These are phyloP conservation scores for Acrocephalus arundinaceus DNA, from an alignment of 2,113 vertebrate genomes.

Conservation along the genomic window DNA sequence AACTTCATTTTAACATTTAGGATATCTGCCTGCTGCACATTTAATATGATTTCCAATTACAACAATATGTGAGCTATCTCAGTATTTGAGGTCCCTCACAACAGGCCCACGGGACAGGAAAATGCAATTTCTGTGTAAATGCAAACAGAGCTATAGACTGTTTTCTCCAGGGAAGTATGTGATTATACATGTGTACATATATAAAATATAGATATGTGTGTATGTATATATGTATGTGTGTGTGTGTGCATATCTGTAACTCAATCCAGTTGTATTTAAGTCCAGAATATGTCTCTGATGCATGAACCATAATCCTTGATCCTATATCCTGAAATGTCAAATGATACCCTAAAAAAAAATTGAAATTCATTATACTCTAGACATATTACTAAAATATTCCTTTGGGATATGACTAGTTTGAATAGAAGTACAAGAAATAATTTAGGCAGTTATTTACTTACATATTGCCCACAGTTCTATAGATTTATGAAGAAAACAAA, in stretches of 20 bases:
- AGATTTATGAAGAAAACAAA: constrained; percentile 38
- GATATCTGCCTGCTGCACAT: not conserved
- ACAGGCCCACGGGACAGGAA: not conserved
- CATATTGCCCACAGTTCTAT: not conserved
- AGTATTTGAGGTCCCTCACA: not conserved
- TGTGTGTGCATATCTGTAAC: not conserved
- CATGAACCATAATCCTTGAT: not conserved
- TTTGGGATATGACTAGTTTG: not conserved
- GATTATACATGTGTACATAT: not conserved
- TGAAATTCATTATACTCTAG: not conserved
- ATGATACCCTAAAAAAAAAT: not conserved
- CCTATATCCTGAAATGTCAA: not conserved
- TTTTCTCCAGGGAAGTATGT: not conserved
- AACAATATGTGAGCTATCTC: not conserved
- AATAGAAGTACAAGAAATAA: constrained; percentile 12
- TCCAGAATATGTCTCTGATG: not conserved
- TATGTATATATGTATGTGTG: too few relatives aligned
- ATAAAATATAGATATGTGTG: not conserved
- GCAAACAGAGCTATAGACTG: not conserved
- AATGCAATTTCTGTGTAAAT: constrained; percentile 20
- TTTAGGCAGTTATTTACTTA: not conserved
- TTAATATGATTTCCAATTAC: not conserved
- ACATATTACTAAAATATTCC: not conserved
- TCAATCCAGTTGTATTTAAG: not conserved
- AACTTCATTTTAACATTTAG: constrained; percentile 3